phyloP scores from a whole-genome alignment of 2,888 invertebrate genomes.

The Stenolophus ochropezus region DNA sequence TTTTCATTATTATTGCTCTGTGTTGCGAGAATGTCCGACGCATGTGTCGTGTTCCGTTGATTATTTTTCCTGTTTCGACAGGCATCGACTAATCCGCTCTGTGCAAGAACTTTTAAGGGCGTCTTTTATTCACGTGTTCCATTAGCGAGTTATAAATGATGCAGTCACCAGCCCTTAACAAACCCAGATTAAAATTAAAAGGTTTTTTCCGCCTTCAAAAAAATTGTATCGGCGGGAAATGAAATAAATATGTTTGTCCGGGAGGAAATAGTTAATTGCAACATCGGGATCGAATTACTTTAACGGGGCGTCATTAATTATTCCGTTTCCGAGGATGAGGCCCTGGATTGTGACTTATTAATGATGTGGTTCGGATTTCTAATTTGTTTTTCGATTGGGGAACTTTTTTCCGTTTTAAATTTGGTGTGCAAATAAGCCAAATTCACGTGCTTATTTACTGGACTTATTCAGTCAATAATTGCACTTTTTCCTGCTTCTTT shows the following conservation, averaged over 20 bases:
- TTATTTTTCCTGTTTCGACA: slow-evolving; percentile 55
- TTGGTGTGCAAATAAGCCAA: slow-evolving; percentile 16
- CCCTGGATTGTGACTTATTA: slow-evolving; percentile 45
- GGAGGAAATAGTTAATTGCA: slow-evolving; percentile 55
- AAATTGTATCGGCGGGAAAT: slow-evolving; percentile 45
- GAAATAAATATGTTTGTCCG: slow-evolving; percentile 58
- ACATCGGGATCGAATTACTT: slow-evolving; percentile 58
- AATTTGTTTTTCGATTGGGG: slow-evolving; percentile 42
- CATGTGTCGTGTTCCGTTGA: slow-evolving; percentile 7
- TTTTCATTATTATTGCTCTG: too few relatives aligned
- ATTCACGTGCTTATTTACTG: slow-evolving; percentile 10
- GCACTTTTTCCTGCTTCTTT: neutral
- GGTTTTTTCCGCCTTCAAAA: slow-evolving; percentile 47
- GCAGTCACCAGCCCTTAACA: slow-evolving; percentile 54
- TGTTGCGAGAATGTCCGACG: too few relatives aligned
- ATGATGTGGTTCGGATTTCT: slow-evolving; percentile 49
- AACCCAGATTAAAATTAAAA: slow-evolving; percentile 59
- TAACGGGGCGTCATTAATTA: slow-evolving; percentile 38
- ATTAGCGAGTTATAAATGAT: slow-evolving; percentile 60
- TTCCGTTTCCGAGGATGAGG: slow-evolving; percentile 44
- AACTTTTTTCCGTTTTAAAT: slow-evolving; percentile 1
- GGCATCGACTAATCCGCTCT: slow-evolving; percentile 57
- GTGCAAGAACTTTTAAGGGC: slow-evolving; percentile 58
- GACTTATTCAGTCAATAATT: slow-evolving; percentile 2
- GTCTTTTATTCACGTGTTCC: slow-evolving; percentile 59